Evolutionary conservation across 2,113 vertebrate species (phyloP), one percentile per base, ranked within the genome.

Genomic region (Mastomys natalensis): DNA sequence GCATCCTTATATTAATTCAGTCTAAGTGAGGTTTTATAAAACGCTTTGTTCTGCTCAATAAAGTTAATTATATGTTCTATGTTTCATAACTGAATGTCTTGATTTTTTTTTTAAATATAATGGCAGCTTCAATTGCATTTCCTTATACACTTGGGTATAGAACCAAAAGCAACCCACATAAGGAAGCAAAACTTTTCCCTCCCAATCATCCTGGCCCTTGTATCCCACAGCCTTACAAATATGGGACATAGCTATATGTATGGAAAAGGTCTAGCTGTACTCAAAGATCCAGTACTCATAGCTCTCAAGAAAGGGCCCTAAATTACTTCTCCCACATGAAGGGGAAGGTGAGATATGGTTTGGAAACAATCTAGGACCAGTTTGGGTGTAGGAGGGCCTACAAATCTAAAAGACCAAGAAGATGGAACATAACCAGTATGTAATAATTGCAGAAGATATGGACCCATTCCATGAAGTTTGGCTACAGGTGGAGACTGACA

Each of bases 1-100:
- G 94, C 97, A 97, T 98, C 97, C 97, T 97, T 98, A 95, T 97
- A 98, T 97, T 97, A 98, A 97, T 97, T 98, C 97, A 98, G 97
- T 98, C 98, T 98, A 97, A 97, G 86, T 98, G 98, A 96, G 81
- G 97, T 98, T 98, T 97, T 97, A 98, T 97, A 97, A 98, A 98
- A 98, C 95, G 94, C 51, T 97, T 97, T 98, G 87, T 98, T 98
- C 97, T 98, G 95, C 96, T 98, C 97, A 98, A 89, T 98, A 98
- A 97, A 95, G 91, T 98, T 98, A 98, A 98, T 98, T 97, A 95
- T 97, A 98, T 90, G 85, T 97, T 98, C 94, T 97, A 91, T 97
- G 96, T 97, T 98, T 98, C 96, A 97, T 92, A 97, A 98, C 87
- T 97, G 98, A 98, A 95, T 97, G 45, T 95, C 98, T 93, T 98